These are phyloP conservation scores for Anolis carolinensis DNA, from an alignment of 2,113 vertebrate species.

Conservation along the genomic window DNA sequence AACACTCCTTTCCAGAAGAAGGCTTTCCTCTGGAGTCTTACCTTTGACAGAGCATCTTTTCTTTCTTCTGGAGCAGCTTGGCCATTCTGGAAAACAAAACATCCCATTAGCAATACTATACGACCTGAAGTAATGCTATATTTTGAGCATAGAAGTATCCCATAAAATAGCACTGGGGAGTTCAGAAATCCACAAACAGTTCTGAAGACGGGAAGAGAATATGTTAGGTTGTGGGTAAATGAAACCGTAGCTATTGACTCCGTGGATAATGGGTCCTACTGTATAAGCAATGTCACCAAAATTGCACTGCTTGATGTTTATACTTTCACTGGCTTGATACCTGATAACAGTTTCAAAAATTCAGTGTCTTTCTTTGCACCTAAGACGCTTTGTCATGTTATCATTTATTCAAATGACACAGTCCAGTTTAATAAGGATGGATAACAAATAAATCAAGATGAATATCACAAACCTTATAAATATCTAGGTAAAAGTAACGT, in stretches of 20 bases:
- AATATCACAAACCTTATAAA: too few relatives aligned
- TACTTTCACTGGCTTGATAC: background rate
- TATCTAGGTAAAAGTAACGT: too few relatives aligned
- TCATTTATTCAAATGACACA: background rate
- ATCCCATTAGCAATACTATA: conserved; percentile 39
- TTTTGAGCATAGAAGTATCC: too few relatives aligned
- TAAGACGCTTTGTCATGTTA: background rate
- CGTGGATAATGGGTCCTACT: too few relatives aligned
- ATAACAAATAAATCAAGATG: too few relatives aligned
- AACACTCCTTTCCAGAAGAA: background rate
- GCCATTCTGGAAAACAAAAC: conserved; percentile 76
- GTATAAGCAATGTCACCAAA: too few relatives aligned
- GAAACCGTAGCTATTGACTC: too few relatives aligned
- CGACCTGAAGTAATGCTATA: too few relatives aligned
- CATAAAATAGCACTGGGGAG: too few relatives aligned
- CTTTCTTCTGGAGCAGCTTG: conserved; percentile 74
- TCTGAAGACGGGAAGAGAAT: too few relatives aligned
- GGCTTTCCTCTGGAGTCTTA: conserved; percentile 40
- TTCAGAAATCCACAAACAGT: too few relatives aligned
- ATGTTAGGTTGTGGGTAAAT: too few relatives aligned
- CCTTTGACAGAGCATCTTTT: conserved; percentile 70
- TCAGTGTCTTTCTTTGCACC: background rate
- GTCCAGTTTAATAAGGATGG: background rate
- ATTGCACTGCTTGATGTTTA: accelerated
- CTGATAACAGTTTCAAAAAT: background rate